These are phyloP conservation scores for Augiades crinisus DNA, from an alignment of 2,888 invertebrate genomes.

Conservation along the genomic window DNA sequence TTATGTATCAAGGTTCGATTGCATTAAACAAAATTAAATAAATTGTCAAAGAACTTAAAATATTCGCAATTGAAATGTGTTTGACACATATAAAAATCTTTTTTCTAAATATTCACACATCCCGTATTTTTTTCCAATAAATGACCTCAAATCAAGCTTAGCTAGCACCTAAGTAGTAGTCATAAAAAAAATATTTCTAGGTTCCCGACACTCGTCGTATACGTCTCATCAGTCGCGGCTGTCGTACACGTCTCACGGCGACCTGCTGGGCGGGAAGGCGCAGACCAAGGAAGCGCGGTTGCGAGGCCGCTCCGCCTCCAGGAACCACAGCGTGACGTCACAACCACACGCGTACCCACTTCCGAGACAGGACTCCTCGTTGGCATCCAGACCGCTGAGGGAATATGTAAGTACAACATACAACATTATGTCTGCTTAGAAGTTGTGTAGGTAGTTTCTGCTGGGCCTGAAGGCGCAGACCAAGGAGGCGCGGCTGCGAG, in stretches of 20 bases:
- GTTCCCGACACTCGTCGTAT: conserved; percentile 96
- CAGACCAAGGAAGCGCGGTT: conserved; percentile 94
- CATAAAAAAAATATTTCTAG: conserved; percentile 65
- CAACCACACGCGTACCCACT: conserved; percentile 75
- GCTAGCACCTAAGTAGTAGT: no score
- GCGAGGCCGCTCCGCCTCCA: conserved; percentile 86
- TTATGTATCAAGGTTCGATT: no score
- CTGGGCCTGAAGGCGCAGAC: conserved; percentile 89
- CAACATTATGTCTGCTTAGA: no score
- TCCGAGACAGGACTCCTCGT: conserved; percentile 79
- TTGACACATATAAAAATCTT: no score
- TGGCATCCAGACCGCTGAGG: conserved; percentile 84
- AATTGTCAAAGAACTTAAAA: no score
- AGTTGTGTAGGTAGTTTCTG: no score
- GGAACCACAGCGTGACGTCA: conserved; percentile 85
- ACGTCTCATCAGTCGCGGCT: conserved; percentile 96
- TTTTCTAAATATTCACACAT: no score
- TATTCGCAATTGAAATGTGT: no score
- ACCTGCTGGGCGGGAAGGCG: conserved; percentile 87
- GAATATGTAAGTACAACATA: conserved; percentile 86
- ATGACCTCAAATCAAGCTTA: no score
- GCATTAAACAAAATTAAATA: no score
- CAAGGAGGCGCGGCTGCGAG: conserved; percentile 91
- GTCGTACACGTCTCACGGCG: conserved; percentile 97
- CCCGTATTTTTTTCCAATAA: not conserved